Percentiles rank a stretch among this genome's conserved stretches.
Conservation (phyloP, 1,140 invertebrate species). For the Drosophila jambulina region DNA sequence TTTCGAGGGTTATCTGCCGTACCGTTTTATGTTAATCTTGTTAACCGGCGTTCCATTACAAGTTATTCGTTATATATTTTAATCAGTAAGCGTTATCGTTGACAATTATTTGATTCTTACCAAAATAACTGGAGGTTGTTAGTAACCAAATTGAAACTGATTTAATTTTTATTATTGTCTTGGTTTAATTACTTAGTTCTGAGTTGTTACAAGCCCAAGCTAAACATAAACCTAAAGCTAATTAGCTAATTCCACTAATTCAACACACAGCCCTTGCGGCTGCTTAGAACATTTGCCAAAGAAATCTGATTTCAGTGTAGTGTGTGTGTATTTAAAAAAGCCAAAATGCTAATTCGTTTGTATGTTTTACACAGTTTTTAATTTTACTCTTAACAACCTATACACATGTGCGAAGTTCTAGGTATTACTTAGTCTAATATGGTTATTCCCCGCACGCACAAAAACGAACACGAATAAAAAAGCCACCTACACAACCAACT, state of each 20-base stretch:
- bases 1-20: conserved; percentile 42
- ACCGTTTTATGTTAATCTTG: conserved; percentile 65
- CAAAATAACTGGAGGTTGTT: conserved; percentile 68
- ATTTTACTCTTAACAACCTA: conserved; percentile 71
- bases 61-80: conserved; percentile 55
- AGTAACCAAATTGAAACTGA: conserved; percentile 65
- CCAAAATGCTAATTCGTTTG: conserved; percentile 51
- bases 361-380: conserved; percentile 51
- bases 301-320: conserved; percentile 70
- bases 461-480: conserved; percentile 42
- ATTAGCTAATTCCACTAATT: conserved; percentile 79
- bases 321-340: conserved; percentile 76
- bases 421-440: conserved; percentile 58
- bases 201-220: conserved; percentile 55
- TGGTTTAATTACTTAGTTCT: conserved; percentile 64
- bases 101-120: conserved; percentile 46
- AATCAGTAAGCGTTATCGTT: conserved; percentile 72
- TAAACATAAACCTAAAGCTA: conserved; percentile 58
- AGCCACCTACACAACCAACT: conserved; percentile 60
- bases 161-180: conserved; percentile 58
- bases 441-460: conserved; percentile 56
- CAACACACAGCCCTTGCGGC: conserved; percentile 49
- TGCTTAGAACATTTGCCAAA: conserved; percentile 44
- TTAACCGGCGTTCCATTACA: conserved; percentile 64
- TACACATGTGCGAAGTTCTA: conserved; percentile 81